Conservation (phyloP, 2,888 invertebrate genomes). For the Drosophila flavopinicola region DNA sequence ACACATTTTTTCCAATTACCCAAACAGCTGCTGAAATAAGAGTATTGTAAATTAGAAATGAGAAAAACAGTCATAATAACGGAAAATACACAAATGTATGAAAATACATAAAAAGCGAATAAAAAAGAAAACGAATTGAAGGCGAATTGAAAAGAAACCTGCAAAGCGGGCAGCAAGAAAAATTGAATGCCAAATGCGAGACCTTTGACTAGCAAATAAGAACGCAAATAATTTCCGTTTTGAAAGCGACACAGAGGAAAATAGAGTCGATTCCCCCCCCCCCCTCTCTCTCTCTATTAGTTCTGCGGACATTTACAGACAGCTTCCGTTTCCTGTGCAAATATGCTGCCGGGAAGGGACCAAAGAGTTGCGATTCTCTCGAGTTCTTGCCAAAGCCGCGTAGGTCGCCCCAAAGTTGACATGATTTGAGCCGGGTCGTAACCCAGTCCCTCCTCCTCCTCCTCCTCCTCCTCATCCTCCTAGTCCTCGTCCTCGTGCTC, state of each 20-base stretch:
- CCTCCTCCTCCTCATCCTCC: no score
- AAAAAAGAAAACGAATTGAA: neutral
- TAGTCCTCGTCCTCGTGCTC: neutral
- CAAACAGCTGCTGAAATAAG: constrained; percentile 31
- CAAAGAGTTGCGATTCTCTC: constrained; percentile 47
- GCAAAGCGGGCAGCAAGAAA: constrained; percentile 8
- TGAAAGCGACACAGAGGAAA: constrained; percentile 35
- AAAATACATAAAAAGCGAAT: constrained; percentile 18
- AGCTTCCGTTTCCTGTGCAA: constrained; percentile 66
- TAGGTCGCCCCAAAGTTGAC: constrained; percentile 54
- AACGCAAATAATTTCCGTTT: constrained; percentile 67
- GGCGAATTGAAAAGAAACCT: constrained; percentile 31
- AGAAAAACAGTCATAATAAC: constrained; percentile 13
- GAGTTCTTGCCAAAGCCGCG: constrained; percentile 26
- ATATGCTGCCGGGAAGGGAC: constrained; percentile 44
- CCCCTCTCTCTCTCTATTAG: no score
- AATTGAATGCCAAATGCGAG: constrained; percentile 42
- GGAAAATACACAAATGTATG: constrained; percentile 20
- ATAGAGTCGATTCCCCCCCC: neutral
- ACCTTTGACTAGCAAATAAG: constrained; percentile 55
- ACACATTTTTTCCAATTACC: constrained; percentile 37
- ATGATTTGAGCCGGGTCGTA: constrained; percentile 53
- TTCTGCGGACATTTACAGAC: constrained; percentile 17
- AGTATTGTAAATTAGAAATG: constrained; percentile 39
- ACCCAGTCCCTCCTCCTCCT: neutral